Percentiles rank a stretch among this genome's conserved stretches.
phyloP scores from a whole-genome alignment of 2,113 vertebrate species.

The Genyomyrus donnyi region DNA sequence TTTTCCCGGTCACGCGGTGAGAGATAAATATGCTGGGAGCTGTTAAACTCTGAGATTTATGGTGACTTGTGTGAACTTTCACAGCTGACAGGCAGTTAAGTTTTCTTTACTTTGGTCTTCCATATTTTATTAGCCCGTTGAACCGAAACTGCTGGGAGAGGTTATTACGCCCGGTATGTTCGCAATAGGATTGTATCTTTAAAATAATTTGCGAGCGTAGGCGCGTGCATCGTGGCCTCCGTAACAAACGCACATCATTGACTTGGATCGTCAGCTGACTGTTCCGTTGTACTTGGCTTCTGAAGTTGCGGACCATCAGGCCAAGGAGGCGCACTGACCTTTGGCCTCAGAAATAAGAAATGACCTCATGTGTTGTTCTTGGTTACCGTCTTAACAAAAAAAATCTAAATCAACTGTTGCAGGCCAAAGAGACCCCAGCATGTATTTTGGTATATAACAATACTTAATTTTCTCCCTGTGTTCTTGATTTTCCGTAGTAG shows the following conservation, averaged over 20 bases:
- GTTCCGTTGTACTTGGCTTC: conserved; percentile 49
- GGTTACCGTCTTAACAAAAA: conserved; percentile 36
- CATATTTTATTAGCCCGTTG: conserved; percentile 47
- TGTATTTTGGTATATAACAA: conserved; percentile 15
- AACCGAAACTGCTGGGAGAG: conserved; percentile 43
- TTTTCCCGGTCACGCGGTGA: conserved; percentile 21
- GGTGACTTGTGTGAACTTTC: conserved; percentile 57
- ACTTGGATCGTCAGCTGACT: conserved; percentile 67
- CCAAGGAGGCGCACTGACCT: conserved; percentile 52
- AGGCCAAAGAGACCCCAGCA: conserved; percentile 21
- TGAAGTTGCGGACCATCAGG: conserved; percentile 49
- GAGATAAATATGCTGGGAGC: conserved; percentile 29
- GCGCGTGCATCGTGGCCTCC: conserved; percentile 54
- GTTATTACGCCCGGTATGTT: conserved; percentile 42
- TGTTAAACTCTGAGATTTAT: conserved; percentile 52
- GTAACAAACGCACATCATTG: conserved; percentile 55
- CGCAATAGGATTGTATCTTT: conserved; percentile 38
- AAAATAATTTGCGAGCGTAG: conserved; percentile 63
- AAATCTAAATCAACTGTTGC: conserved; percentile 53
- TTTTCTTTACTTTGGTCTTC: conserved; percentile 41
- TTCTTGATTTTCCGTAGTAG: conserved; percentile 16
- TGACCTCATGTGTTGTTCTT: conserved; percentile 36
- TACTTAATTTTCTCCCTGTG: not conserved
- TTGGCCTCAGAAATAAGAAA: conserved; percentile 42
- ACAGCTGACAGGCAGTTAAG: conserved; percentile 48